A percentile compares a stretch with the other conserved stretches of the same genome.
Evolutionary conservation across 2,888 invertebrate species (phyloP).

Genomic region (Crioceris asparagi): DNA sequence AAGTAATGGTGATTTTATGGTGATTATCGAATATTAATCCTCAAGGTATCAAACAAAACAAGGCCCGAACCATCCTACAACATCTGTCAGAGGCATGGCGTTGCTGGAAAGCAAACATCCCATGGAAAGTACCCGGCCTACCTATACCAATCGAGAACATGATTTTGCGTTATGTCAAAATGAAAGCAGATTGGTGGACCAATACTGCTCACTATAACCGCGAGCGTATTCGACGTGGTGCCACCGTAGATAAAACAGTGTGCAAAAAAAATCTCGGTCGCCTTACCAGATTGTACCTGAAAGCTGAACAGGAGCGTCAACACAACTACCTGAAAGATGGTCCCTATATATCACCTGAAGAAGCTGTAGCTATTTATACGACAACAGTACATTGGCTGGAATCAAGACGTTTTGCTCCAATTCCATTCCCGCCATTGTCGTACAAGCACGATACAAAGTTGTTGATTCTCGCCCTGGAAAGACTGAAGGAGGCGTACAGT

Average conservation of each 20-base stretch:
- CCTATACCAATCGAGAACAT: constrained; percentile 99
- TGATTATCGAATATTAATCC: no score
- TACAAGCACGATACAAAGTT: constrained; percentile 99
- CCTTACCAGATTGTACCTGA: constrained; percentile 91
- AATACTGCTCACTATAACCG: constrained; percentile 99
- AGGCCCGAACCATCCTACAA: constrained; percentile 96
- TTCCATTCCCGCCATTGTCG: constrained; percentile 97
- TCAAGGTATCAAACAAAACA: constrained; percentile 99
- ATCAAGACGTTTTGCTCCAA: constrained; percentile 95
- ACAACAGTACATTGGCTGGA: constrained; percentile 99
- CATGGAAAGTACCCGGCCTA: constrained; percentile 98
- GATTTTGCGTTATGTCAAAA: constrained; percentile 98
- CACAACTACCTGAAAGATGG: constrained; percentile 99
- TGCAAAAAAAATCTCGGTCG: constrained; percentile 99
- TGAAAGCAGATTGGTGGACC: constrained; percentile 99
- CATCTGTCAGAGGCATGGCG: constrained; percentile 99
- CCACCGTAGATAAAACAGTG: constrained; percentile 99
- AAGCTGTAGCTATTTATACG: constrained; percentile 99
- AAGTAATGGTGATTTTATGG: no score
- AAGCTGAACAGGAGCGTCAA: constrained; percentile 97
- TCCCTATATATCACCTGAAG: constrained; percentile 98
- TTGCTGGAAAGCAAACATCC: constrained; percentile 99
- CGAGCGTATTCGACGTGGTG: constrained; percentile 96
- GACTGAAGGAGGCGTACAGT: constrained; percentile 95
- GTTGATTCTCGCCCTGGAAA: constrained; percentile 89